Evolutionary conservation across 2,888 invertebrate genomes (phyloP).

Genomic region (Nephrotoma appendiculata): DNA sequence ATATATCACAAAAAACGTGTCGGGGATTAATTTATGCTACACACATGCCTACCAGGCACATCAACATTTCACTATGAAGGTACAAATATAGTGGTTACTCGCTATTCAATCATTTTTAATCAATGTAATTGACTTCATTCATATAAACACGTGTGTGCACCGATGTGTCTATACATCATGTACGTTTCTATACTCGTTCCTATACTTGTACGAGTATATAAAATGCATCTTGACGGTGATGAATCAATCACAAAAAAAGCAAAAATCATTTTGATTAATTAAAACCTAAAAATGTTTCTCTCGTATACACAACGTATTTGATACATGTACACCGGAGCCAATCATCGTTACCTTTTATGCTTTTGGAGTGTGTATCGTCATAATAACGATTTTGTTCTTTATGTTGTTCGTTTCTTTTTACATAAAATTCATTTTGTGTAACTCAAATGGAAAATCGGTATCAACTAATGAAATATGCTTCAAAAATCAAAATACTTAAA

Average conservation of each 20-base stretch:
- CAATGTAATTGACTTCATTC: neutral
- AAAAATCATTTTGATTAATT: neutral
- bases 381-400: neutral
- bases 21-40: too few species aligned
- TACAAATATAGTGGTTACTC: neutral
- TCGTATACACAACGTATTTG: neutral
- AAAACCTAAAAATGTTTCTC: neutral
- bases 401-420: neutral
- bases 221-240: neutral
- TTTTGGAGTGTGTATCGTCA: neutral
- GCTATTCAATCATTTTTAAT: neutral
- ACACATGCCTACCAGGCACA: too few species aligned
- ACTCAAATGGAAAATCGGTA: neutral
- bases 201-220: neutral
- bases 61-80: too few species aligned
- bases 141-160: neutral
- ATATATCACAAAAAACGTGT: too few species aligned
- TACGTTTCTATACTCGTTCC: neutral
- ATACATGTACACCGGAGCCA: neutral
- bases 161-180: neutral
- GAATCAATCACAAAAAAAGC: neutral
- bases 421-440: neutral
- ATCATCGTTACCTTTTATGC: neutral
- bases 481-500: neutral
- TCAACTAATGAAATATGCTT: neutral